Evolutionary conservation across 2,888 invertebrate species (phyloP).

Genomic region (Stramonita haemastoma): DNA sequence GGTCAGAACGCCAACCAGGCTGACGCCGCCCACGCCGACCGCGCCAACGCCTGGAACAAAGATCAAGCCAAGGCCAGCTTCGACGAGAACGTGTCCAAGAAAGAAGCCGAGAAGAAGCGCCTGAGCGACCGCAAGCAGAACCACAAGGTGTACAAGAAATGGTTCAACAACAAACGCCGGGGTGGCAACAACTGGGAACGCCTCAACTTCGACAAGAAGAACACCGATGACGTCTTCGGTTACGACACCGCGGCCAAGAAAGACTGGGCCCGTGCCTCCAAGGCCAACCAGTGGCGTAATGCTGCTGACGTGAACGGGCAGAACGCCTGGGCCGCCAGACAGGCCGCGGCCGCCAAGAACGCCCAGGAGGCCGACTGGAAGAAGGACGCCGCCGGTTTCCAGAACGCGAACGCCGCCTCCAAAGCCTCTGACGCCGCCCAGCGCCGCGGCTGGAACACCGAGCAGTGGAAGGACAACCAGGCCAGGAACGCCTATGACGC

Average conservation of each 20-base stretch:
- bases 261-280: slow-evolving; percentile 37
- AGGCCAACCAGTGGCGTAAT: slow-evolving; percentile 27
- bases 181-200: slow-evolving; percentile 49
- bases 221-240: slow-evolving; percentile 45
- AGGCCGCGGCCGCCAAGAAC: slow-evolving; percentile 39
- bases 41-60: slow-evolving; percentile 40
- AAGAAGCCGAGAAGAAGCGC: slow-evolving; percentile 37
- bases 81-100: slow-evolving; percentile 43
- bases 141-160: slow-evolving; percentile 47
- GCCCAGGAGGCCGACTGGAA: slow-evolving; percentile 39
- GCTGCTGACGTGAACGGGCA: slow-evolving; percentile 39
- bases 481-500: neutral
- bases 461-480: slow-evolving; percentile 37
- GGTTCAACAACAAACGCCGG: slow-evolving; percentile 42
- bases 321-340: slow-evolving; percentile 39
- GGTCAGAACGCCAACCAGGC: slow-evolving; percentile 20
- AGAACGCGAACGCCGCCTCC: slow-evolving; percentile 34
- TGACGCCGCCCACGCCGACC: slow-evolving; percentile 38
- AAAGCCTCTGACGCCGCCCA: slow-evolving; percentile 23
- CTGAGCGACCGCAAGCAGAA: slow-evolving; percentile 43
- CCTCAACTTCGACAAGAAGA: slow-evolving; percentile 45
- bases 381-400: slow-evolving; percentile 41
- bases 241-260: slow-evolving; percentile 44
- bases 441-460: slow-evolving; percentile 32
- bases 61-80: slow-evolving; percentile 37